Base-by-base conservation (phyloP, 1,140 invertebrate genomes). In the Ceratina japonica region DNA sequence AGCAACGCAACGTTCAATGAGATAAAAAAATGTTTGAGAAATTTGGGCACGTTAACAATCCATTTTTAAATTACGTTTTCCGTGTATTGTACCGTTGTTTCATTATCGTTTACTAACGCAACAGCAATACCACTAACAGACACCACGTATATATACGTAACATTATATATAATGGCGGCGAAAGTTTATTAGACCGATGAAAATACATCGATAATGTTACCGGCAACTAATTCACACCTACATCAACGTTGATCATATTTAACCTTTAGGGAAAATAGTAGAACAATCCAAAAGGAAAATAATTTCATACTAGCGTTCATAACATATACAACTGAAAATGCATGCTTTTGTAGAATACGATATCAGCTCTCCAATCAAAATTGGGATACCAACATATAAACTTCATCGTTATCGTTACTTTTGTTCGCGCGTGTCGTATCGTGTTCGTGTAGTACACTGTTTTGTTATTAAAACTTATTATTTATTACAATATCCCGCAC, bases 101-200 rank as follows among this genome's bases (percentile, higher is more conserved):
- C 44, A 20, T 59, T 18, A 51, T 12, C 15, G n/a, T n/a, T 56
- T 58, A 44, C 49, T 71, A 71, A 61, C 24, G 52, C 13, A 74
- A n/a, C n/a, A n/a, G n/a, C n/a, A 22, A 66, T 59, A 79, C n/a
- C 54, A 51, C 52, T 44, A 44, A 2, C 22, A 51, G 62, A 51
- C 52, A 58, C 61, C 24, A 56, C 22, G 61, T n/a, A 49, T n/a
- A n/a, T n/a, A n/a, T 18, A 74, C 62, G 54, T 58, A 74, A 79
- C 71, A 63, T 74, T 44, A 74, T 74, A 74, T 74, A 74, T 54
- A 74, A 74, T 74, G 71, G 77, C 77, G 77, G 18, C 62, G 31
- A 74, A 79, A 79, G 70, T 44, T 73, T 79, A 61, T 54, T 27
- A 27, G 61, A 10, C 8, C 54, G 22, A 3, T 71, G 27, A 12